Evolutionary conservation across 2,113 vertebrate genomes (phyloP).

Genomic region (Perca fluviatilis): DNA sequence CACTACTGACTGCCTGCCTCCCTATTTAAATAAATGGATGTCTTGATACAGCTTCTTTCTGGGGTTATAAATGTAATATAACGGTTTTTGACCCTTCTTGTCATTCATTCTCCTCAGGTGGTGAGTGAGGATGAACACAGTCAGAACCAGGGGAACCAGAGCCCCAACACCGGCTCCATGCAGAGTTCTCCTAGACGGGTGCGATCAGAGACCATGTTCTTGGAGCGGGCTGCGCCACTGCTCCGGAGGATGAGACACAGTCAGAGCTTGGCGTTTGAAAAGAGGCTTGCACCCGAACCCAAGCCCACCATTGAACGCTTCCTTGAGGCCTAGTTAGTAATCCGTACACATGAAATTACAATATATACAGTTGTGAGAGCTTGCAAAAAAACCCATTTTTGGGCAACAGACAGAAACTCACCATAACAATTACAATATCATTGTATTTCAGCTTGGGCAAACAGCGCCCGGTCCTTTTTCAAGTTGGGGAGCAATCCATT

Average conservation of each 20-base stretch:
- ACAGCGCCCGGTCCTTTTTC: conserved; percentile 85
- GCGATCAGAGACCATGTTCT: conserved; percentile 93
- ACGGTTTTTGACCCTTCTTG: background rate
- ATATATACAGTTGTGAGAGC: background rate
- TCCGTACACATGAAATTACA: background rate
- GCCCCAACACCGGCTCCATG: conserved; percentile 91
- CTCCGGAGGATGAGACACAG: conserved; percentile 94
- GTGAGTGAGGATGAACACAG: conserved; percentile 95
- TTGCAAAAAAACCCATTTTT: background rate
- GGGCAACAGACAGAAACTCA: background rate
- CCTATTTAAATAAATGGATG: background rate
- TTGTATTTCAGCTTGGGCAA: conserved; percentile 90
- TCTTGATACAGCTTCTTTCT: background rate
- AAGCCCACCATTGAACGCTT: conserved; percentile 96
- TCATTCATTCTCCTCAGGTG: conserved; percentile 79
- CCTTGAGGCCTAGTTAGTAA: conserved; percentile 92
- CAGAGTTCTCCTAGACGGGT: conserved; percentile 94
- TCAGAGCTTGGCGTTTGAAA: conserved; percentile 96
- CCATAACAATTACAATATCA: background rate
- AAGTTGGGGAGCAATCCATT: conserved; percentile 83
- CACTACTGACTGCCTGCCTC: background rate
- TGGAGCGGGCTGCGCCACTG: conserved; percentile 91
- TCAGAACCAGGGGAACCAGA: conserved; percentile 91
- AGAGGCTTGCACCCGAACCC: conserved; percentile 92
- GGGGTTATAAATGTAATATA: background rate